Conservation (phyloP, 1,140 invertebrate species). For the Brachionus koreanus region DNA sequence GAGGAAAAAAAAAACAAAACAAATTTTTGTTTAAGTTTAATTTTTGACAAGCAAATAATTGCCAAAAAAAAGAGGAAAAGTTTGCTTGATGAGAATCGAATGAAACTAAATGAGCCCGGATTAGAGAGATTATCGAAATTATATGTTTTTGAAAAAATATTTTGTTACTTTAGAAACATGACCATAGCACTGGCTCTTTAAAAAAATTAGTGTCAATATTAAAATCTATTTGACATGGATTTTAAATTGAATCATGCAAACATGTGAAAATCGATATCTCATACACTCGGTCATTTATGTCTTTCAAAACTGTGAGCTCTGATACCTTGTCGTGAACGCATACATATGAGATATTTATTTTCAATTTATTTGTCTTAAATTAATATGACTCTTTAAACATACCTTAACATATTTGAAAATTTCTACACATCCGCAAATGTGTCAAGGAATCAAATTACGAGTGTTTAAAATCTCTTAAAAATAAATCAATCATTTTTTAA, state of each 20-base stretch:
- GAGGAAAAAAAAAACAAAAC: background rate
- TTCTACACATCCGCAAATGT: background rate
- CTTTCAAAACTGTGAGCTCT: background rate
- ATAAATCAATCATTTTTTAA: background rate
- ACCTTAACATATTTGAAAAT: background rate
- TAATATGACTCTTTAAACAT: background rate
- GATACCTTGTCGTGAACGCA: background rate
- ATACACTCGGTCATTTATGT: background rate
- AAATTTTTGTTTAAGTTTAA: background rate
- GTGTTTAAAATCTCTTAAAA: background rate
- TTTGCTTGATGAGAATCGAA: slow-evolving; percentile 1
- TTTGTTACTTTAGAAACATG: slow-evolving; percentile 10
- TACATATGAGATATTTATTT: background rate
- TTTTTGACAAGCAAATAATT: slow-evolving; percentile 43
- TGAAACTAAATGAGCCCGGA: background rate
- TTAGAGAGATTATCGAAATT: slow-evolving; percentile 24
- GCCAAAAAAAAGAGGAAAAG: background rate
- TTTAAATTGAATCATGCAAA: slow-evolving; percentile 11
- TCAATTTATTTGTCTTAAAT: background rate
- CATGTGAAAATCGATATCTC: slow-evolving; percentile 20
- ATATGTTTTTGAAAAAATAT: slow-evolving; percentile 10
- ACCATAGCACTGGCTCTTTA: background rate
- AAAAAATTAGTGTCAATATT: background rate
- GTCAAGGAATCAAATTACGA: background rate
- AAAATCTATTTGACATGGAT: slow-evolving; percentile 20